Evolutionary conservation across 2,888 invertebrate species (phyloP), one percentile per base, ranked within the genome.

Genomic region (Platynereis dumerilii): DNA sequence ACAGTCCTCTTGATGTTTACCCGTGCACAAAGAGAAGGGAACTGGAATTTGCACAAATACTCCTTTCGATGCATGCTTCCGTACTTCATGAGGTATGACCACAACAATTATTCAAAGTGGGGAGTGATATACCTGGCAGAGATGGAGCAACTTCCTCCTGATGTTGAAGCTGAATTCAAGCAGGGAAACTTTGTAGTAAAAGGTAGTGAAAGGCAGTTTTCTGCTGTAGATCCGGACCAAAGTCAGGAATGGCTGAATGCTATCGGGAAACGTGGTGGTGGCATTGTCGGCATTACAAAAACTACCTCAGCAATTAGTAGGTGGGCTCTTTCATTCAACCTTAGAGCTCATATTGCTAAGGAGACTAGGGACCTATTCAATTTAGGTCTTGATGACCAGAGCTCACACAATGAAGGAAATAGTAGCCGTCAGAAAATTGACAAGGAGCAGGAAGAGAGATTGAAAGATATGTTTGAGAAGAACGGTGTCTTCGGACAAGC

Each of bases 391-490:
- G 27, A 10, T 22, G 55, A 55, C n/a, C n/a, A 3, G 17, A 10
- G n/a, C n/a, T n/a, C n/a, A 10, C 55, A 55, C 55, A 55, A 26
- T 55, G 55, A 55, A 55, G 22, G 26, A 42, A 42, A 42, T 42
- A 10, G 12, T 15, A 15, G 12, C 42, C 10, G 42, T 15, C 42
- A 42, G 42, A 10, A 42, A 15, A 10, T 10, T 10, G 42, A 15
- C 42, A 42, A 42, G 10, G 42, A 10, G 15, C 12, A 42, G 10
- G 42, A 42, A 15, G 42, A 15, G 42, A 15, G 12, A 42, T 42
- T 42, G 42, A 15, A 15, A 15, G 42, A 10, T 42, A 15, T 42
- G 10, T 42, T 42, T 15, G n/a, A n/a, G n/a, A n/a, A n/a, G 12
- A 42, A 15, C 42, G 42, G 10, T 15, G 10, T 42, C 15, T 10